These are phyloP conservation scores for Hylaea fasciaria DNA, from an alignment of 2,888 invertebrate species.

Conservation along the genomic window DNA sequence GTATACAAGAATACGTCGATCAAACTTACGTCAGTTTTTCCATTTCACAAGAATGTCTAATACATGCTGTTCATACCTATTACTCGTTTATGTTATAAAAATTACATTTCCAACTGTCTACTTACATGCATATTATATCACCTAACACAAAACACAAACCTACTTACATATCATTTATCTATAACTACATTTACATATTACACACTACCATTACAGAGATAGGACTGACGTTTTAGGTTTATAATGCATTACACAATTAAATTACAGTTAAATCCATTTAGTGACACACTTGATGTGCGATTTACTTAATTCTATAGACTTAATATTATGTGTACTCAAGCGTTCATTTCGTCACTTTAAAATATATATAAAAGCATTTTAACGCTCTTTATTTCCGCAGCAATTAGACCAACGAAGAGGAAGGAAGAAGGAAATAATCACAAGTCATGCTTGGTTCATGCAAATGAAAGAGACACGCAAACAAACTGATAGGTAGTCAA, in stretches of 20 bases:
- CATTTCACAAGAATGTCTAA: slow-evolving; percentile 22
- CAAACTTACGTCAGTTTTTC: not conserved
- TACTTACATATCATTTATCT: slow-evolving; percentile 60
- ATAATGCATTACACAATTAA: slow-evolving; percentile 51
- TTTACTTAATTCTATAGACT: slow-evolving; percentile 19
- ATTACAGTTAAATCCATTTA: slow-evolving; percentile 8
- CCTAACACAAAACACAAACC: slow-evolving; percentile 74
- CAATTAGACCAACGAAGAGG: slow-evolving; percentile 61
- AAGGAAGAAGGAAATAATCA: slow-evolving; percentile 69
- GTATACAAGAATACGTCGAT: not conserved
- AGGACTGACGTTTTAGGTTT: slow-evolving; percentile 57
- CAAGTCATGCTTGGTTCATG: slow-evolving; percentile 81
- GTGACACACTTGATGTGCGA: slow-evolving; percentile 41
- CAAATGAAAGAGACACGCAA: slow-evolving; percentile 83
- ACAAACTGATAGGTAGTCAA: slow-evolving; percentile 72
- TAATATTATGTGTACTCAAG: slow-evolving; percentile 15
- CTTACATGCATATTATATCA: slow-evolving; percentile 68
- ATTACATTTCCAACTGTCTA: slow-evolving; percentile 55
- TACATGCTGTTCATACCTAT: slow-evolving; percentile 57
- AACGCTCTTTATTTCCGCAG: slow-evolving; percentile 59
- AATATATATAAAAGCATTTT: slow-evolving; percentile 55
- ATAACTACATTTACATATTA: slow-evolving; percentile 61
- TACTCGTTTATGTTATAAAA: slow-evolving; percentile 17
- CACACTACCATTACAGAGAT: slow-evolving; percentile 52
- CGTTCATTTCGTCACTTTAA: slow-evolving; percentile 29